Base-by-base conservation (phyloP, 2,888 invertebrate species). In the Pheosia gnoma region DNA sequence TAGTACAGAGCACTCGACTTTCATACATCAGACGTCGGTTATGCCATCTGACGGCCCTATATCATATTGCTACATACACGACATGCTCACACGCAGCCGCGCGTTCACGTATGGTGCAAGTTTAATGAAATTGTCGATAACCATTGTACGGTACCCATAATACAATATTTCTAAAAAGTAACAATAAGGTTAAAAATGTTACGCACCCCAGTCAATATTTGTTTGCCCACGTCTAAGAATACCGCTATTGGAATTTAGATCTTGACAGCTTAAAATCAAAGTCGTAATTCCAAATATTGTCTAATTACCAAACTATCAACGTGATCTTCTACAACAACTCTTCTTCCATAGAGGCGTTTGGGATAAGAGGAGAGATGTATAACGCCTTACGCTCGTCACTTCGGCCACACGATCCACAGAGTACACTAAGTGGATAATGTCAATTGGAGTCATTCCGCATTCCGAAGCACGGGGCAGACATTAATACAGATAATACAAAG, bases 371-470 rank as follows among this genome's bases (percentile, higher is more conserved):
- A 8, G 8, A 10, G 5, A 9, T 47, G 9, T 47, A n/a, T 0
- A 41, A 25, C 41, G 55, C 57, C 39, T 47, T 45, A 41, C 61
- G 51, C 59, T 67, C 65, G n/a, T 62, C 56, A 63, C 74, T 68
- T 83, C 67, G 57, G 73, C 84, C 84, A 77, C 65, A 58, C 77
- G 80, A 83, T 79, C 84, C 83, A 84, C 85, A 87, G 89, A 82
- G 86, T 86, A 84, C 83, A 79, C 80, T 90, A 91, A 93, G 90
- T 90, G 90, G 90, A 90, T 91, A 91, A 91, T 90, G 87, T 90
- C 90, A 87, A 88, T 88, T 88, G 77, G 77, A 84, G 83, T 81
- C 86, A 91, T 93, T 93, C 93, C 93, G 93, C 93, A 92, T 93
- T 92, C 93, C 91, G 75, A 69, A 62, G 83, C 74, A 82, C 81